phyloP scores from a whole-genome alignment of 2,113 vertebrate species.

The Camelus dromedarius region DNA sequence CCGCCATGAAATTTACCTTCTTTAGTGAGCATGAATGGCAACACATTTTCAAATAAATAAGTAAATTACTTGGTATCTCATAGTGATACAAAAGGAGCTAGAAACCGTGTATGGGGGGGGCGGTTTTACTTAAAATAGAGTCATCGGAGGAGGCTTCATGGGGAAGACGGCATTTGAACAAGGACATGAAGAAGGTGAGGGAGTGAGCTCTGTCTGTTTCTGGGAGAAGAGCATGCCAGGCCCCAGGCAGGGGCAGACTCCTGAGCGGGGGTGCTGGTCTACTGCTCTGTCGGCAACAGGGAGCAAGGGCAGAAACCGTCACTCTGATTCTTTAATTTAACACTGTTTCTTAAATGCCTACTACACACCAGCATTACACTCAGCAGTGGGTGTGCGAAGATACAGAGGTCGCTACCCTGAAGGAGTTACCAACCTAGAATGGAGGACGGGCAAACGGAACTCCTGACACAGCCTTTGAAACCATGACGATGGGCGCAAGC shows the following conservation, averaged over 20 bases:
- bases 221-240: background rate
- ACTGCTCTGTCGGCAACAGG: background rate
- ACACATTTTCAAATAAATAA: background rate
- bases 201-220: background rate
- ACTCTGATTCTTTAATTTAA: background rate
- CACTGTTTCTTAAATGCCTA: background rate
- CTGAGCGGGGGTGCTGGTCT: background rate
- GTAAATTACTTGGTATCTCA: background rate
- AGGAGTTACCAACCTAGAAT: background rate
- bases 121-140: background rate
- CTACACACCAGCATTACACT: background rate
- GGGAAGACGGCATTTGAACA: background rate
- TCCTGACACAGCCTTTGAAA: background rate
- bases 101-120: background rate
- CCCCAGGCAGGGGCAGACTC: background rate
- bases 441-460: background rate
- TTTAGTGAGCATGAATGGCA: background rate
- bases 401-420: background rate
- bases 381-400: background rate
- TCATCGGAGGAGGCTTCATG: background rate
- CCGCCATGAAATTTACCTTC: background rate
- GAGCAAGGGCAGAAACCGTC: background rate
- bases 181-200: background rate
- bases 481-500: background rate
- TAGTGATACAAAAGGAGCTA: background rate